Conservation (phyloP, 2,113 vertebrate genomes). For the Zapus hudsonius region DNA sequence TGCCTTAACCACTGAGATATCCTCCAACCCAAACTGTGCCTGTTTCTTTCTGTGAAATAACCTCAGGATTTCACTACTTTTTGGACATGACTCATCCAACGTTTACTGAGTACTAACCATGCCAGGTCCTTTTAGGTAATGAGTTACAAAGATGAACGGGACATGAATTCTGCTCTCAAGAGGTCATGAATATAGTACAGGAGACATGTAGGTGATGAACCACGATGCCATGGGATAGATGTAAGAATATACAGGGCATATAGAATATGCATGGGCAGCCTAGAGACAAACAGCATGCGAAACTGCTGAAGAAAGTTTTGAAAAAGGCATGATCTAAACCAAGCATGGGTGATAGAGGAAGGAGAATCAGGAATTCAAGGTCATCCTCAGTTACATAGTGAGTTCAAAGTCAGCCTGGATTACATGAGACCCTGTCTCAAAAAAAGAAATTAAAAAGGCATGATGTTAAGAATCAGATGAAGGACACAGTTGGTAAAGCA, state of each 20-base stretch:
- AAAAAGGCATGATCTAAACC: background rate
- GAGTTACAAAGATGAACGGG: background rate
- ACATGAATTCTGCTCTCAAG: background rate
- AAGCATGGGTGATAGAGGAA: background rate
- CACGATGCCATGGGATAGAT: background rate
- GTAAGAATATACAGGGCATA: background rate
- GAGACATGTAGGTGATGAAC: background rate
- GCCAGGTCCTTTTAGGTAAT: background rate
- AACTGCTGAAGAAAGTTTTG: background rate
- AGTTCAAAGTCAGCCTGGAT: too few species aligned
- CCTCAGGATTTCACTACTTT: background rate
- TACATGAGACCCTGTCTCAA: background rate
- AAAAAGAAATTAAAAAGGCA: background rate
- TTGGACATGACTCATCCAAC: background rate
- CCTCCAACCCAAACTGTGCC: background rate
- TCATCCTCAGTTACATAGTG: too few species aligned
- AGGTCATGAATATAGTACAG: background rate
- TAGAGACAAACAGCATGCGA: background rate
- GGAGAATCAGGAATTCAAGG: too few species aligned
- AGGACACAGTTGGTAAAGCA: too few species aligned
- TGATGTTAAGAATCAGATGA: background rate
- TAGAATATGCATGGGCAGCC: too few species aligned
- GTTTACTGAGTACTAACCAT: background rate
- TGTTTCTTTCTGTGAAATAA: background rate
- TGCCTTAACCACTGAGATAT: too few species aligned